Evolutionary conservation across 2,113 vertebrate species (phyloP).

Genomic region (Siphamia tubifer): DNA sequence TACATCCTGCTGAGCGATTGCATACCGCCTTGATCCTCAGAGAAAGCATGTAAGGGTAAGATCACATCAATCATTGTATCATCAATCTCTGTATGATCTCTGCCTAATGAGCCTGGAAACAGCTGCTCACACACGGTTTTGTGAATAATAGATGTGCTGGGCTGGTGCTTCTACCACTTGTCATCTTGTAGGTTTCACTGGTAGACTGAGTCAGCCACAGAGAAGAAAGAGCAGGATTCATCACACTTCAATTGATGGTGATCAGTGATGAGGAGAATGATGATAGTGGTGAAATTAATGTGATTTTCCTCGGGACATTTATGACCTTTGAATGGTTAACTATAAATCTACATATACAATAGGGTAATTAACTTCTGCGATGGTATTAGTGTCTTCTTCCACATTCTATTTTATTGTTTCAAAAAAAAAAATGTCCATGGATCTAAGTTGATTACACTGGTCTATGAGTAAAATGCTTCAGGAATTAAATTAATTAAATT

Average conservation of each 20-base stretch:
- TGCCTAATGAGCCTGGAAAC: slow-evolving; percentile 69
- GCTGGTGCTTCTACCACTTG: slow-evolving; percentile 34
- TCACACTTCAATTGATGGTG: background rate
- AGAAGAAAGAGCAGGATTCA: background rate
- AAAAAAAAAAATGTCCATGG: no score
- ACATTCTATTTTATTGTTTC: no score
- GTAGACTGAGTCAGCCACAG: background rate
- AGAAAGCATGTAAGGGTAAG: slow-evolving; percentile 25
- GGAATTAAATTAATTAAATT: no score
- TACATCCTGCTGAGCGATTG: background rate
- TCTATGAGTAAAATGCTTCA: no score
- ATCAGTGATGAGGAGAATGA: background rate
- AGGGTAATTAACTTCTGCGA: no score
- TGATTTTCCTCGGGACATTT: background rate
- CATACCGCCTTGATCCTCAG: slow-evolving; percentile 32
- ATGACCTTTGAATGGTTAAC: background rate
- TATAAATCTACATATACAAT: no score
- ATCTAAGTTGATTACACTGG: no score
- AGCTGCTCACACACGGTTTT: slow-evolving; percentile 63
- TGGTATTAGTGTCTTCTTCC: no score
- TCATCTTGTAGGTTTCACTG: slow-evolving; percentile 15
- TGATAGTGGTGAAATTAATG: background rate
- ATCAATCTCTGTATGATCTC: slow-evolving; percentile 50
- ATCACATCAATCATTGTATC: slow-evolving; percentile 53
- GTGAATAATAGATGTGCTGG: slow-evolving; percentile 73